These are phyloP conservation scores for Caenorhabditis latens DNA, from an alignment of 1,140 invertebrate species.

Conservation along the genomic window DNA sequence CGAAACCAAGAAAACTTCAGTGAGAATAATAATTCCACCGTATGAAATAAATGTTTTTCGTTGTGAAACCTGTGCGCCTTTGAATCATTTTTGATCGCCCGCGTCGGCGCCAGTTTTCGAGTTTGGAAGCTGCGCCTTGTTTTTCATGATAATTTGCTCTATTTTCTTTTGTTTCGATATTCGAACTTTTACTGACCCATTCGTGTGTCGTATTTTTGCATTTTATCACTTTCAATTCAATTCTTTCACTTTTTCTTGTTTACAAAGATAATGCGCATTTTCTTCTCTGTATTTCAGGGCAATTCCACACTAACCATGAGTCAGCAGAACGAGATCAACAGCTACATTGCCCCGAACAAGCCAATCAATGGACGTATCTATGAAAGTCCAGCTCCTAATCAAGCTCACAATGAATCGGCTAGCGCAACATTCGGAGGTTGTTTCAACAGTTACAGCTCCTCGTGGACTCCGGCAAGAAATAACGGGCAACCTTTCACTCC, in stretches of 20 bases:
- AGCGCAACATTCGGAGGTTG: conserved; percentile 10
- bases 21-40: too few relatives aligned
- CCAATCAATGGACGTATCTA: not conserved
- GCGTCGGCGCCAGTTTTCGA: not conserved
- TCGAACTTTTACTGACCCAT: not conserved
- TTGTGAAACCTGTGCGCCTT: not conserved
- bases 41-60: not conserved
- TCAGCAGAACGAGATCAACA: conserved; percentile 1
- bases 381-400: not conserved
- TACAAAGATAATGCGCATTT: too few relatives aligned
- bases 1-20: too few relatives aligned
- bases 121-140: not conserved
- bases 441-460: conserved; percentile 16
- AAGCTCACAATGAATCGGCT: conserved; percentile 17
- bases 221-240: too few relatives aligned
- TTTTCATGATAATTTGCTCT: not conserved
- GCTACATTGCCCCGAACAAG: not conserved
- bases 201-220: too few relatives aligned
- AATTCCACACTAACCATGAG: conserved; percentile 21
- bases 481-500: not conserved
- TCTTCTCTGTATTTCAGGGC: not conserved
- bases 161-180: not conserved
- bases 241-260: too few relatives aligned
- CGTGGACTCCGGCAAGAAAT: not conserved
- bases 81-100: not conserved